Base-by-base conservation (phyloP, 2,888 invertebrate genomes). In the Tryphoninae sp. region DNA sequence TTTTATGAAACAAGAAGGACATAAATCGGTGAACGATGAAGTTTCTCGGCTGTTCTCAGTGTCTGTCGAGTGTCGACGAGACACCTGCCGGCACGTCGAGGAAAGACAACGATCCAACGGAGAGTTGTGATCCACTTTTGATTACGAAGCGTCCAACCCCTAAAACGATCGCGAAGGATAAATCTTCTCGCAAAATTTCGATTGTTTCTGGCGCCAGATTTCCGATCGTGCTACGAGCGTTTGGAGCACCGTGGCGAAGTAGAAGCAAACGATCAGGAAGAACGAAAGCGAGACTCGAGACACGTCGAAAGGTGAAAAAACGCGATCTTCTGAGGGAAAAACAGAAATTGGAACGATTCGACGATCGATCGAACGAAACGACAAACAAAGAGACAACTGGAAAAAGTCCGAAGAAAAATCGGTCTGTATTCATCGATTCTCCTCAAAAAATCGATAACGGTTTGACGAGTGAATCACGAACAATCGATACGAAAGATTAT, bases 31-130 rank as follows among this genome's bases (percentile, higher is more conserved):
- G 6, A 33, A 33, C 78, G 33, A 90, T 90, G 90, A 89, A 87
- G 85, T 86, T 90, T 59, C 87, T 89, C 58, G 79, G 85, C 67
- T 90, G 90, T 81, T 86, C 89, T 19, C 86, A 85, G 62, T 90
- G 90, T 80, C 83, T 89, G 26, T 81, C 85, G 22, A 83, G 80
- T 51, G 80, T 85, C 33, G 84, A 87, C 49, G 84, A 84, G 40
- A 45, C 85, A 16, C 68, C 76, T 9, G 68, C 76, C 64, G 58
- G 75, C 67, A 45, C 80, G 40, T 67, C 71, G 78, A 78, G 81
- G 80, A 61, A 69, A 77, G 62, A 80, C 74, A 71, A 69, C 45
- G 77, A 83, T 26, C 22, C 26, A 42, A 64, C 45, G 19, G 87
- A 88, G 42, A 84, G 82, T 9, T 86, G 86, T 19, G 87, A 90